These are phyloP conservation scores for Holothuria glaberrima DNA, from an alignment of 35 echinoderm and acorn worm genomes.

Conservation along the genomic window DNA sequence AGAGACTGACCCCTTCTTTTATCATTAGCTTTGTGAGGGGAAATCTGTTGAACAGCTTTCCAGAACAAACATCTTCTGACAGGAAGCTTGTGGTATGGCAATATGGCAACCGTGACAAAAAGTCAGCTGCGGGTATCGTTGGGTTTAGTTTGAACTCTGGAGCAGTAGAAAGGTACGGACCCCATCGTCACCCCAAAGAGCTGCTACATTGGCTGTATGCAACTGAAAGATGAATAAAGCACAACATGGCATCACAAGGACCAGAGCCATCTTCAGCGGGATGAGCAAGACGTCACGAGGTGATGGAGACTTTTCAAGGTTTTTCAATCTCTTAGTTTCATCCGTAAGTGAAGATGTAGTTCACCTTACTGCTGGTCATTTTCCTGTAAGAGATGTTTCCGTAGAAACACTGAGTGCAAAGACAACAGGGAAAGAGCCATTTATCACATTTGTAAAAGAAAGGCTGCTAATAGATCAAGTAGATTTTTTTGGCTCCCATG, in stretches of 20 bases:
- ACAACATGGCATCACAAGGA: not conserved
- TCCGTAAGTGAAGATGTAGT: not conserved
- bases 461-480: not conserved
- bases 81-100: slow-evolving; percentile 43
- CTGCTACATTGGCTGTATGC: slow-evolving; percentile 38
- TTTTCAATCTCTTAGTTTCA: slow-evolving; percentile 66
- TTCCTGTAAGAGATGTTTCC: too few relatives aligned
- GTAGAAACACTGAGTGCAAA: not conserved
- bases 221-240: not conserved
- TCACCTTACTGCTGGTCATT: not conserved
- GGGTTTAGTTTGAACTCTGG: slow-evolving; percentile 59
- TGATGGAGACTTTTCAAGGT: slow-evolving; percentile 18
- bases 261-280: slow-evolving; percentile 11
- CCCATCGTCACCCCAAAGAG: slow-evolving; percentile 34
- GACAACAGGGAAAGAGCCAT: not conserved
- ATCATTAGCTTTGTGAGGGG: too few relatives aligned
- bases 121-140: not conserved
- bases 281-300: slow-evolving; percentile 46
- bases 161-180: slow-evolving; percentile 52
- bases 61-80: too few relatives aligned
- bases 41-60: too few relatives aligned
- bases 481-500: not conserved
- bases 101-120: slow-evolving; percentile 38
- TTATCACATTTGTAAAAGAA: slow-evolving; percentile 6
- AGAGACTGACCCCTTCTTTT: too few relatives aligned